phyloP scores from a whole-genome alignment of 1,140 invertebrate genomes.

The Leptopilina boulardi region DNA sequence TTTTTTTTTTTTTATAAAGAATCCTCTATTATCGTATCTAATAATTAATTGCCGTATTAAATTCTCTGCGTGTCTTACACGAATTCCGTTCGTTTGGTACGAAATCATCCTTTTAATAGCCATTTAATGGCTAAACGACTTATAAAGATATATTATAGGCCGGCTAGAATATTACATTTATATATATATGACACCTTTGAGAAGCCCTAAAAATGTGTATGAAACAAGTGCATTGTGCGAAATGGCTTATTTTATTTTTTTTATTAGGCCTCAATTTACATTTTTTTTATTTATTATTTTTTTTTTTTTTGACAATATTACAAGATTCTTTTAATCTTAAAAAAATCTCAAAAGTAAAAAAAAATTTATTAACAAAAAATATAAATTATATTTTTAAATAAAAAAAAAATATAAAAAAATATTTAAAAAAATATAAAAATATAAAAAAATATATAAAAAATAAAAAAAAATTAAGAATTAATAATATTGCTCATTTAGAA shows the following conservation, averaged over 20 bases:
- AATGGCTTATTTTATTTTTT: neutral
- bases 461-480: too few species aligned
- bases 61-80: neutral
- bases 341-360: too few species aligned
- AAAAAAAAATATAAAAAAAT: too few species aligned
- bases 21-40: neutral
- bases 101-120: constrained; percentile 5
- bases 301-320: neutral
- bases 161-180: constrained; percentile 9
- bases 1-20: too few species aligned
- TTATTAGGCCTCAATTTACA: constrained; percentile 24
- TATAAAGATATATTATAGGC: constrained; percentile 5
- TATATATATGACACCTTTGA: neutral
- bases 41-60: neutral
- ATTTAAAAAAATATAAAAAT: too few species aligned
- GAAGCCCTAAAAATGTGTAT: constrained; percentile 17
- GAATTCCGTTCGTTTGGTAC: constrained; percentile 12
- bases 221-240: constrained; percentile 21
- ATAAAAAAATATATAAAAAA: too few species aligned
- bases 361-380: too few species aligned
- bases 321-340: neutral
- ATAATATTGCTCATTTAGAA: too few species aligned
- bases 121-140: constrained; percentile 9
- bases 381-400: too few species aligned
- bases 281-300: neutral